phyloP scores from a whole-genome alignment of 2,113 vertebrate species.

The Scytalopus superciliaris region DNA sequence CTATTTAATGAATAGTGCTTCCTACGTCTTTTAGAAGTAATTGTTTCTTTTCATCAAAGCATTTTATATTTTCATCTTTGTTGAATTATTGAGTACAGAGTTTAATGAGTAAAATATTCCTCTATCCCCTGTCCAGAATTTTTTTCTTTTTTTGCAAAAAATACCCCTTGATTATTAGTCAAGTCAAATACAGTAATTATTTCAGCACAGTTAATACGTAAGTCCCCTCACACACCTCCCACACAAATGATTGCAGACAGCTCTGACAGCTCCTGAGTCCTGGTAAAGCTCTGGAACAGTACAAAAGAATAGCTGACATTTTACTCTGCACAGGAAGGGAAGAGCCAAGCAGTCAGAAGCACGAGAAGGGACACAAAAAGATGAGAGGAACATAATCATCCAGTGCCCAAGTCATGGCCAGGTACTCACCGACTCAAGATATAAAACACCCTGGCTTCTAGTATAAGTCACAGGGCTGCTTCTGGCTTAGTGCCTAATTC shows the following conservation, averaged over 20 bases:
- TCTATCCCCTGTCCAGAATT: neutral
- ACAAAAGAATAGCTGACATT: neutral
- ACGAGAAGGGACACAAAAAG: neutral
- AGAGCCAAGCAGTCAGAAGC: neutral
- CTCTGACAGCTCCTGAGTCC: neutral
- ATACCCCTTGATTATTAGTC: conserved; percentile 23
- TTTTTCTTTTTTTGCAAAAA: neutral
- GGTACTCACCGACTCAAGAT: accelerated
- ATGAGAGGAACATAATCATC: neutral
- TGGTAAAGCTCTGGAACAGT: neutral
- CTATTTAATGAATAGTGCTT: conserved; percentile 54
- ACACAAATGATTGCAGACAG: conserved; percentile 27
- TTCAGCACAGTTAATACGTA: conserved; percentile 1
- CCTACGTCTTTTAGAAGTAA: conserved; percentile 34
- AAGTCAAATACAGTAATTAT: conserved; percentile 38
- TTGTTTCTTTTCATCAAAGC: conserved; percentile 22
- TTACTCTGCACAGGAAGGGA: neutral
- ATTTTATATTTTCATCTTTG: neutral
- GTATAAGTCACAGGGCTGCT: neutral
- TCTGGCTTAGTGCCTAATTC: neutral
- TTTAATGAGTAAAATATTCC: conserved; percentile 4
- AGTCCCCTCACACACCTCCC: conserved; percentile 33
- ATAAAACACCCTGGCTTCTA: neutral
- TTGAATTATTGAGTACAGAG: neutral
- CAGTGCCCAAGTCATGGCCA: neutral